phyloP scores from a whole-genome alignment of 2,797 vertebrate species.

The Graptemys geographica region DNA sequence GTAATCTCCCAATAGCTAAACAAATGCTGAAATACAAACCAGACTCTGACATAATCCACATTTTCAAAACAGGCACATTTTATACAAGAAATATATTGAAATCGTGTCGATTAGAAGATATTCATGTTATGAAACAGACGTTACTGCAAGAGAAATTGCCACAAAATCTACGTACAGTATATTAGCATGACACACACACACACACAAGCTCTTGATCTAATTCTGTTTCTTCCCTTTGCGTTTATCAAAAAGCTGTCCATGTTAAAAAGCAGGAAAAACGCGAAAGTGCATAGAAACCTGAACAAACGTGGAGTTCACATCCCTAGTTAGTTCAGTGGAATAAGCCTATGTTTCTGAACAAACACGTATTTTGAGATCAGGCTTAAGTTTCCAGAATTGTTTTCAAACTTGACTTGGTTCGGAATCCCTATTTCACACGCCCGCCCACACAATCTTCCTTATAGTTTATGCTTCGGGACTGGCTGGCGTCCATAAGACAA shows the following conservation, averaged over 20 bases:
- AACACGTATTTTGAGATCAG: constrained; percentile 46
- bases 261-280: neutral
- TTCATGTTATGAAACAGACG: neutral
- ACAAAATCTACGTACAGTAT: too few relatives aligned
- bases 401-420: constrained; percentile 45
- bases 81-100: neutral
- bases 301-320: neutral
- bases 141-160: neutral
- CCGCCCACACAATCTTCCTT: constrained; percentile 37
- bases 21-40: neutral
- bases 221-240: neutral
- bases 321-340: neutral
- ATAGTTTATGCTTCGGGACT: constrained; percentile 54
- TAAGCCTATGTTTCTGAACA: neutral
- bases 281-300: neutral
- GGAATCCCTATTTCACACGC: constrained; percentile 57
- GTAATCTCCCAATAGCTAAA: neutral
- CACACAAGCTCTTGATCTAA: neutral
- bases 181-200: neutral
- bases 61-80: neutral
- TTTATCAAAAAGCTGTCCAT: neutral
- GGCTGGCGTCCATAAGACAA: constrained; percentile 60
- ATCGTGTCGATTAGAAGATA: neutral
- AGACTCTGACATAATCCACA: neutral
- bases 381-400: constrained; percentile 71